Evolutionary conservation across 2,113 vertebrate genomes (phyloP), one percentile per base, ranked within the genome.

Genomic region (Lampris megalopsis): DNA sequence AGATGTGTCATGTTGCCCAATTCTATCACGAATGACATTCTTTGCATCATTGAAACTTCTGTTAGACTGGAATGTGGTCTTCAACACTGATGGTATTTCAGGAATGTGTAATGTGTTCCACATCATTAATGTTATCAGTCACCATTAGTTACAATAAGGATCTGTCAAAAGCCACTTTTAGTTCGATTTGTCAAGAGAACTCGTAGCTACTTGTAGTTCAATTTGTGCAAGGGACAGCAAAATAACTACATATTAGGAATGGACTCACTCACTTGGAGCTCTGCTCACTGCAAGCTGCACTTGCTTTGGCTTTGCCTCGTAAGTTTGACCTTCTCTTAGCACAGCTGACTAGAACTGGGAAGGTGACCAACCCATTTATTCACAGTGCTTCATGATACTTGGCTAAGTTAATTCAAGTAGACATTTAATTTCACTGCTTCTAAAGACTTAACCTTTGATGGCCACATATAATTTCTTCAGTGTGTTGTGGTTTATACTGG

Each of bases 281-380:
- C 59, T 61, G 3, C 68, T 65, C 76, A 57, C 64, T 59, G 73
- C 59, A 47, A 36, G 50, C 58, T 64, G 13, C 35, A 48, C 65
- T 58, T 58, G 11, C 70, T 62, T 48, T 74, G 83, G 73, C 80
- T 79, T 88, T 89, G 61, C 53, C 9, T 45, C 9, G 13, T 59
- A 6, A 52, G 49, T 42, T 36, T 75, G 76, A 85, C 79, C 81
- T 91, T 83, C 41, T 36, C 0, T 56, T 74, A 66, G 70, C 54
- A 61, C 48, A 38, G 9, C 59, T 47, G 56, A 42, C 11, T 56
- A 65, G 72, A 71, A 50, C 82, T 78, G 77, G 63, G 71, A 80
- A 78, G 54, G 60, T 48, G 83, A 72, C 77, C 38, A 75, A 24
- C 68, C 35, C 10, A 54, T 84, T 84, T 71, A 45, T 77, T 71